Evolutionary conservation across 2,113 vertebrate species (phyloP), one percentile per base, ranked within the genome.

Genomic region (Vulpes lagopus): DNA sequence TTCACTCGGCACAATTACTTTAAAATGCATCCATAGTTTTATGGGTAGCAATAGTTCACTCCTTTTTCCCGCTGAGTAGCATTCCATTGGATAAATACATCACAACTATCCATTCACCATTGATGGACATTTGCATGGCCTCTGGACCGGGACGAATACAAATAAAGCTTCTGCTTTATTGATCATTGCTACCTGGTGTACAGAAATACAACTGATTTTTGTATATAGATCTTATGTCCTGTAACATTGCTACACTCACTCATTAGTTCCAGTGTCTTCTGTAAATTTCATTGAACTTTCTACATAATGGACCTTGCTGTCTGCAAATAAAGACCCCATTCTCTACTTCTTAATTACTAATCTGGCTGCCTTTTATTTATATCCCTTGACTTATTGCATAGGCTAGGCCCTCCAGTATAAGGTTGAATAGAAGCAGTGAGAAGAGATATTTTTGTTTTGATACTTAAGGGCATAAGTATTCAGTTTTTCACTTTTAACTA

Each of bases 151-250:
- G 32, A 8, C 9, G 43, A 55, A 60, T 67, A 65, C 55, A 60
- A 84, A 89, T 85, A 94, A 69, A 67, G 32, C 17, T 27, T 43
- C 57, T 74, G 11, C 30, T 87, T 87, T 59, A 32, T 35, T 35
- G 23, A 76, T 74, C 38, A n/a, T 53, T 73, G 22, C 6, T 91
- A 64, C 57, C 57, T 73, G 27, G 51, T 14, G 30, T 59, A 38
- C 17, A 86, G 60, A 93, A 84, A 84, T n/a, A 10, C 57, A 71
- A 67, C 12, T 67, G 12, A 89, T 84, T 89, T 94, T 94, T 89
- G 27, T 64, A 62, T 32, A 55, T 22, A 69, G 23, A 73, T 78
- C 32, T 82, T 78, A 11, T 69, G 25, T 92, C 76, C 32, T 95
- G 51, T 51, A 88, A 57, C 16, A 83, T 10, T 60, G 51, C 38